phyloP scores from a whole-genome alignment of 2,888 invertebrate genomes.

The Sceliomorpha sp. region DNA sequence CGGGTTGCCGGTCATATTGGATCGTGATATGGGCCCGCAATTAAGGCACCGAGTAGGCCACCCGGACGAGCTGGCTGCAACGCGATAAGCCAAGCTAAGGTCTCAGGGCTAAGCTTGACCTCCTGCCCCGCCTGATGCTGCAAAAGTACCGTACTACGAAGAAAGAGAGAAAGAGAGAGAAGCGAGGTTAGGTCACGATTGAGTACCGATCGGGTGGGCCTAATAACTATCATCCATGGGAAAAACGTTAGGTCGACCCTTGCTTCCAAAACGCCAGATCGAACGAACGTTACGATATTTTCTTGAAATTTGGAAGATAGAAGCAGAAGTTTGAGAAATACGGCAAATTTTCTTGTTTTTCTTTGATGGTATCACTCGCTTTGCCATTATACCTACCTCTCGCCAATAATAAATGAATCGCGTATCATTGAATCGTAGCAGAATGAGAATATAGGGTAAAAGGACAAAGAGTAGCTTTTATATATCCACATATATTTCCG shows the following conservation, averaged over 20 bases:
- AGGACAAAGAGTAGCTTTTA: conserved; percentile 46
- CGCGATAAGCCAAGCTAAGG: conserved; percentile 77
- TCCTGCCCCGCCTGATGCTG: conserved; percentile 59
- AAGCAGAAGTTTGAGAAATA: conserved; percentile 1
- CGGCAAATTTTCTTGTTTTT: not conserved
- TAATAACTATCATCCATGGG: conserved; percentile 65
- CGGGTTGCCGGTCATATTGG: conserved; percentile 79
- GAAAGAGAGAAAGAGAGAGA: conserved; percentile 29
- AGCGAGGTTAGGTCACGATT: conserved; percentile 74
- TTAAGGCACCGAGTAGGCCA: conserved; percentile 79
- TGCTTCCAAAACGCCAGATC: conserved; percentile 3
- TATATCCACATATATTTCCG: conserved; percentile 58
- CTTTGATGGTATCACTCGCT: conserved; percentile 6
- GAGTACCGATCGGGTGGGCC: conserved; percentile 74
- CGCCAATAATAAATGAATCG: conserved; percentile 33
- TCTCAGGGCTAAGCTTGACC: conserved; percentile 75
- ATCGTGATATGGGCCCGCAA: conserved; percentile 79
- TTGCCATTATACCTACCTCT: conserved; percentile 7
- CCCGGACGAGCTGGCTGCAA: conserved; percentile 74
- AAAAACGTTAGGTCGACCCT: conserved; percentile 15
- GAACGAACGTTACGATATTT: conserved; percentile 5
- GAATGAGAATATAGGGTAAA: conserved; percentile 28
- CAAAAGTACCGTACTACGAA: conserved; percentile 61
- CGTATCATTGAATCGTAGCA: conserved; percentile 24
- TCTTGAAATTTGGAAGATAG: conserved; percentile 2